Percentiles rank a stretch among this genome's conserved stretches.
These are phyloP conservation scores for Apis mellifera DNA, from an alignment of 1,140 invertebrate species.

Conservation along the genomic window DNA sequence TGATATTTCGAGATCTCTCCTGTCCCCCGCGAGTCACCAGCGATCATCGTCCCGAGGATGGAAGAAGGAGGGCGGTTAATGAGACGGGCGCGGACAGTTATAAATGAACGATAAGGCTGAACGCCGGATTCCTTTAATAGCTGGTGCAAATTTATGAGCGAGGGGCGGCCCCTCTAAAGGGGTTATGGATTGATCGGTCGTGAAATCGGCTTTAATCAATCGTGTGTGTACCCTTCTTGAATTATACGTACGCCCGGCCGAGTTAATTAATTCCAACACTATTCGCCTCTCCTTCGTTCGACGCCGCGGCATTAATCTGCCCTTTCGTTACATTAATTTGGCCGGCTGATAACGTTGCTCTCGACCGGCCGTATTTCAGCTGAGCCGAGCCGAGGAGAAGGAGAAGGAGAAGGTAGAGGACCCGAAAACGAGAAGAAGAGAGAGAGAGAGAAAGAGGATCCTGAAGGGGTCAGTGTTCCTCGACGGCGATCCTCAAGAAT, in stretches of 20 bases:
- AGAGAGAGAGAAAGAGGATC: too few species aligned
- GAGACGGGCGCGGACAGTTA: conserved; percentile 63
- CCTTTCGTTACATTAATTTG: conserved; percentile 41
- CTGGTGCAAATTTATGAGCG: conserved; percentile 60
- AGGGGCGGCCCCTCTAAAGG: conserved; percentile 26
- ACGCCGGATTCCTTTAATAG: conserved; percentile 57
- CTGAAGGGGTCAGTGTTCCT: neutral
- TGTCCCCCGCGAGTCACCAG: conserved; percentile 28
- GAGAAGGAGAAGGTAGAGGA: neutral
- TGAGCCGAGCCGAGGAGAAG: neutral
- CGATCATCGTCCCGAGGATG: conserved; percentile 52
- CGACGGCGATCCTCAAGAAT: neutral
- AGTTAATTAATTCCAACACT: conserved; percentile 54
- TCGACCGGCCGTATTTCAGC: conserved; percentile 10
- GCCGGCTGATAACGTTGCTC: conserved; percentile 23
- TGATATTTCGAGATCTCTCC: conserved; percentile 60
- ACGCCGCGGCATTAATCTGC: conserved; percentile 26
- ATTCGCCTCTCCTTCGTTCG: conserved; percentile 16
- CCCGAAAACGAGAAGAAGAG: neutral
- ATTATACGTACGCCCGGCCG: conserved; percentile 36
- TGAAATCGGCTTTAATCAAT: conserved; percentile 62
- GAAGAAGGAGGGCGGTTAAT: conserved; percentile 60
- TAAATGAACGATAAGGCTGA: conserved; percentile 63
- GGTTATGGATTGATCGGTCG: conserved; percentile 60
- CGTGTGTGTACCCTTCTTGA: conserved; percentile 45